Percentiles rank a stretch among this genome's conserved stretches.
Evolutionary conservation across 1,140 invertebrate genomes (phyloP).

Genomic region (Drosophila orosa): DNA sequence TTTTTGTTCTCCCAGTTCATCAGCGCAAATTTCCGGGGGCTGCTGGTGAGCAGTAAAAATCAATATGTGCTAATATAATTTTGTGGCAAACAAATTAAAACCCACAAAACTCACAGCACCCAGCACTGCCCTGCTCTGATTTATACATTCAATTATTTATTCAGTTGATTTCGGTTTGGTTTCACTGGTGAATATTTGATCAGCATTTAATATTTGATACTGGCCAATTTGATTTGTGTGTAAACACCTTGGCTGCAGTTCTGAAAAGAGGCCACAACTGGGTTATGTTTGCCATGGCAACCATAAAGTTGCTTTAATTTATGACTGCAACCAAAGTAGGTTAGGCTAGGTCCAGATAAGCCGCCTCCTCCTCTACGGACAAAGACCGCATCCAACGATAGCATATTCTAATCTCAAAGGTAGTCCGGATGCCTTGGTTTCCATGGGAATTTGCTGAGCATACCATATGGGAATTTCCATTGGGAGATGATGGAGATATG

Average conservation of each 20-base stretch:
- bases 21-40: constrained; percentile 42
- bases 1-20: constrained; percentile 50
- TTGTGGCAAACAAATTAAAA: constrained; percentile 63
- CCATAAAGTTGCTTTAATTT: constrained; percentile 60
- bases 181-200: constrained; percentile 47
- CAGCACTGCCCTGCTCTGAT: constrained; percentile 15
- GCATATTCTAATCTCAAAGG: constrained; percentile 33
- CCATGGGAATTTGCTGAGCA: not conserved
- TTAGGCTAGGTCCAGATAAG: constrained; percentile 65
- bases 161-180: constrained; percentile 26
- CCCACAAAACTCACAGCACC: constrained; percentile 6
- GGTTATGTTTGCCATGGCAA: constrained; percentile 64
- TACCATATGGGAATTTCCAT: not conserved
- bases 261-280: constrained; percentile 36
- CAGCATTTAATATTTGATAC: constrained; percentile 53
- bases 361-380: constrained; percentile 2
- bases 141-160: constrained; percentile 44
- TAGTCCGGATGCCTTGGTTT: not conserved
- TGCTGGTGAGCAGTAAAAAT: constrained; percentile 48
- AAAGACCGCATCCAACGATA: constrained; percentile 1
- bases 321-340: constrained; percentile 61
- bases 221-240: constrained; percentile 25
- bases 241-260: constrained; percentile 12
- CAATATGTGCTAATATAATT: constrained; percentile 76
- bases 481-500: not conserved